A percentile compares a stretch with the other conserved stretches of the same genome.
phyloP scores from a whole-genome alignment of 2,797 vertebrate genomes.

The Euthynnus affinis region DNA sequence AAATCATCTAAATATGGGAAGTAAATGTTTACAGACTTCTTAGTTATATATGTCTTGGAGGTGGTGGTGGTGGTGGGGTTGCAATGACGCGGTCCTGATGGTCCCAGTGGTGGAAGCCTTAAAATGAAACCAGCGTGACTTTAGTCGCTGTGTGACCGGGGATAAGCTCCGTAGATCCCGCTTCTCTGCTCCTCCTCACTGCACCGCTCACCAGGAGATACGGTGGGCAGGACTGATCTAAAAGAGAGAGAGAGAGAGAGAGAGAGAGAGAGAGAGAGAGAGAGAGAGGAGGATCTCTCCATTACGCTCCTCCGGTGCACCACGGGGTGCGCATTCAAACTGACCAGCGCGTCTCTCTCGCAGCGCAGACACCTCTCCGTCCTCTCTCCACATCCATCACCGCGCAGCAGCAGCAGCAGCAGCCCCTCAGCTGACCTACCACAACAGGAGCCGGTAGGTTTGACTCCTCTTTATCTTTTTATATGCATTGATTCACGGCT shows the following conservation, averaged over 20 bases:
- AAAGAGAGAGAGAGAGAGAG: constrained; percentile 30
- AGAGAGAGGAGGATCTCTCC: constrained; percentile 11
- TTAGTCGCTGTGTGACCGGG: background rate
- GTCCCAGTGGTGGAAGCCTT: background rate
- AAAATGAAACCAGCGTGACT: background rate
- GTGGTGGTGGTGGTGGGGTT: too few species aligned
- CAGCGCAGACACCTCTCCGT: constrained; percentile 32
- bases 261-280: constrained; percentile 36
- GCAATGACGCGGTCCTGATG: background rate
- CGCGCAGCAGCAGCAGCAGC: constrained; percentile 19
- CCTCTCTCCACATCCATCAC: background rate
- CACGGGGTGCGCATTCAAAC: constrained; percentile 77
- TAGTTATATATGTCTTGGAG: too few species aligned
- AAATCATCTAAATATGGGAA: background rate
- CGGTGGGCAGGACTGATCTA: constrained; percentile 31
- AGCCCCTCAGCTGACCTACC: constrained; percentile 9
- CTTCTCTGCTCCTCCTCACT: constrained; percentile 16
- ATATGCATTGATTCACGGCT: background rate
- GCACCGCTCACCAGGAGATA: constrained; percentile 32
- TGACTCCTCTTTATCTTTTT: background rate
- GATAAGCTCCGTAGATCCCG: background rate
- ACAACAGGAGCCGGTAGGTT: constrained; percentile 51
- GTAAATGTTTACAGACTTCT: too few species aligned
- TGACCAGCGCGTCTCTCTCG: constrained; percentile 71
- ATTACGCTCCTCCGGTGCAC: constrained; percentile 45